phyloP scores from a whole-genome alignment of 2,797 vertebrate genomes.

The Fistularia commersonii region DNA sequence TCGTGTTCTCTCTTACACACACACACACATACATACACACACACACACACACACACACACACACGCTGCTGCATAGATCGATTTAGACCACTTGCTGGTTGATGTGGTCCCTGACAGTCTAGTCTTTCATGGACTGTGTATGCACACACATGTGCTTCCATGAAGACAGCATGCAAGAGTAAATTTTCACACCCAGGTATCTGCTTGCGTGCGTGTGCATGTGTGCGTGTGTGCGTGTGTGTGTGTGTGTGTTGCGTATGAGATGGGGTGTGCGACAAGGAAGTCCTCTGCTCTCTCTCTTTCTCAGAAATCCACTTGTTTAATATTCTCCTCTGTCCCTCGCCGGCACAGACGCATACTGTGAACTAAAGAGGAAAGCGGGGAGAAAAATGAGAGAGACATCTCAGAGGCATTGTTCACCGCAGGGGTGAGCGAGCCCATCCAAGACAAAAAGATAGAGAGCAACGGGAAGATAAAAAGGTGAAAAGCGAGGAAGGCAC shows the following conservation, averaged over 20 bases:
- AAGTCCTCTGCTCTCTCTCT: constrained; percentile 25
- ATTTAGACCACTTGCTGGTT: constrained; percentile 44
- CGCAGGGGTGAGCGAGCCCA: constrained; percentile 1
- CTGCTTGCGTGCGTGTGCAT: not conserved
- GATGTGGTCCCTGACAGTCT: constrained; percentile 20
- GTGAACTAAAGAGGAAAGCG: constrained; percentile 39
- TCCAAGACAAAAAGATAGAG: not conserved
- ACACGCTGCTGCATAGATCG: constrained; percentile 44
- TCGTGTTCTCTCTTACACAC: not conserved
- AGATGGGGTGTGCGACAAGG: constrained; percentile 16
- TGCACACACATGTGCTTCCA: not conserved
- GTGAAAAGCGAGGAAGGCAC: not conserved
- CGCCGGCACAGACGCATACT: constrained; percentile 23
- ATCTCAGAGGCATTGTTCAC: constrained; percentile 27
- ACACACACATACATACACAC: no score
- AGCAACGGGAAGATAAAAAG: constrained; percentile 2
- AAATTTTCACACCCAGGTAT: constrained; percentile 4
- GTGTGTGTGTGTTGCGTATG: no score
- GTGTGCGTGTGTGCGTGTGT: constrained; percentile 1
- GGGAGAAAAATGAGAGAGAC: constrained; percentile 33
- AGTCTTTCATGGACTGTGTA: no score
- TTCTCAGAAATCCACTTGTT: constrained; percentile 25
- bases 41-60: constrained; percentile 1
- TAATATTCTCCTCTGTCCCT: constrained; percentile 43
- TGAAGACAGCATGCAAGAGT: constrained; percentile 7